A percentile compares a stretch with the other conserved stretches of the same genome.
Conservation (phyloP, 2,113 vertebrate genomes). For the Meleagris gallopavo region DNA sequence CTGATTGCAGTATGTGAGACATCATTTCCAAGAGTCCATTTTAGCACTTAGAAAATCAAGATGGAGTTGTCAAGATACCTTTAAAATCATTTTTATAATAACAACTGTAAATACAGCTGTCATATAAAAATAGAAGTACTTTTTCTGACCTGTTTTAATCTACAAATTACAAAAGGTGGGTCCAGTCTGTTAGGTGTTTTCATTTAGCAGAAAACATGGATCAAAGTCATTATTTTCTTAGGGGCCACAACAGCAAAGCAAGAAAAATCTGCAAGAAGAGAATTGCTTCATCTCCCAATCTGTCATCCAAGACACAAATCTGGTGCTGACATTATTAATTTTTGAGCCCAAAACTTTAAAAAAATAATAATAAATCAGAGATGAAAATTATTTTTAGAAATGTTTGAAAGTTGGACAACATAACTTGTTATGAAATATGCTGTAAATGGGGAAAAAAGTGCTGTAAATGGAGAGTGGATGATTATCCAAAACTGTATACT, state of each 20-base stretch:
- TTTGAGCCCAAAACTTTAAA: neutral
- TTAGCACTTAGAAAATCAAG: neutral
- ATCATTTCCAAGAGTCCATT: neutral
- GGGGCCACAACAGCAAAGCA: neutral
- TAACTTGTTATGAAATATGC: neutral
- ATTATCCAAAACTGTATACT: neutral
- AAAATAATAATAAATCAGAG: neutral
- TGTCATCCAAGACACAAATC: neutral
- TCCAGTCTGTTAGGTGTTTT: neutral
- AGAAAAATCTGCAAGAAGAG: neutral
- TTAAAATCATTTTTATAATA: neutral
- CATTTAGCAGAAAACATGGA: neutral
- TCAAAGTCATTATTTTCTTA: neutral
- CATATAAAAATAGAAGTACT: neutral
- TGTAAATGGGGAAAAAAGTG: neutral
- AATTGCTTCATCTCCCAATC: neutral
- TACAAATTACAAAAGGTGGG: neutral
- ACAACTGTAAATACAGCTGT: neutral
- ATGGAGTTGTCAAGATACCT: neutral
- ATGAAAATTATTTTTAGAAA: neutral
- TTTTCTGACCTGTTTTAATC: neutral
- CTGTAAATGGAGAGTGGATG: neutral
- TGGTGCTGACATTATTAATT: neutral
- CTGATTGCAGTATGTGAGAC: neutral
- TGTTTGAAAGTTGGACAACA: too few species aligned